These are phyloP conservation scores for Rhogogaster chlorosoma DNA, from an alignment of 2,888 invertebrate species.

Conservation along the genomic window DNA sequence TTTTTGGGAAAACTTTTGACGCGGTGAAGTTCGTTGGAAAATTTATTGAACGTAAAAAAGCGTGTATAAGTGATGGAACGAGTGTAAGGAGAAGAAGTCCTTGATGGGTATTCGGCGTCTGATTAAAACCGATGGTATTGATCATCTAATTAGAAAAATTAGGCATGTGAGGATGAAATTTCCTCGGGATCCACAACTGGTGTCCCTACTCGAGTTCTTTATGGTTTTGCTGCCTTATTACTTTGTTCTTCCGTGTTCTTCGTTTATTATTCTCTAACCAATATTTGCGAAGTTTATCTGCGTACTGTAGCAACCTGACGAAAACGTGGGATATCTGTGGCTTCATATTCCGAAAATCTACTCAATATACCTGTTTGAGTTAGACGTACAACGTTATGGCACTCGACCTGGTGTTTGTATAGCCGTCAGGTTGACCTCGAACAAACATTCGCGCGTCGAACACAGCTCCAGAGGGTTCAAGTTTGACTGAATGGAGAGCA, in stretches of 20 bases:
- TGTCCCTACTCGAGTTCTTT: background rate
- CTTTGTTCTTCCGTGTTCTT: background rate
- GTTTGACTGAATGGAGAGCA: conserved; percentile 42
- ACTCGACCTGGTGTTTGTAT: background rate
- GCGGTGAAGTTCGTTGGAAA: background rate
- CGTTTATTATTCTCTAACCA: background rate
- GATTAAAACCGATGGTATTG: background rate
- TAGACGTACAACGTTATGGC: background rate
- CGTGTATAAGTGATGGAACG: background rate
- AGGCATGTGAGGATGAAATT: background rate
- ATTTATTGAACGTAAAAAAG: background rate
- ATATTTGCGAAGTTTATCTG: background rate
- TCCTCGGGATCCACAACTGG: background rate
- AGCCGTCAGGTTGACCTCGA: conserved; percentile 20
- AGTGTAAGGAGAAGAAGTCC: background rate
- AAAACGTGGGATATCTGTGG: background rate
- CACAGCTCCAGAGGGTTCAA: conserved; percentile 3
- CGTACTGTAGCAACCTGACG: background rate
- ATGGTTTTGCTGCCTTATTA: background rate
- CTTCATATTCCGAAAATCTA: background rate
- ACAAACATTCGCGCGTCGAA: conserved; percentile 32
- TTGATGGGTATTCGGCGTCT: background rate
- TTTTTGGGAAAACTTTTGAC: background rate
- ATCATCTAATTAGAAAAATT: background rate
- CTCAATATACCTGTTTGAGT: background rate